These are phyloP conservation scores for Drosophila borealis DNA, from an alignment of 2,888 invertebrate species.

Conservation along the genomic window DNA sequence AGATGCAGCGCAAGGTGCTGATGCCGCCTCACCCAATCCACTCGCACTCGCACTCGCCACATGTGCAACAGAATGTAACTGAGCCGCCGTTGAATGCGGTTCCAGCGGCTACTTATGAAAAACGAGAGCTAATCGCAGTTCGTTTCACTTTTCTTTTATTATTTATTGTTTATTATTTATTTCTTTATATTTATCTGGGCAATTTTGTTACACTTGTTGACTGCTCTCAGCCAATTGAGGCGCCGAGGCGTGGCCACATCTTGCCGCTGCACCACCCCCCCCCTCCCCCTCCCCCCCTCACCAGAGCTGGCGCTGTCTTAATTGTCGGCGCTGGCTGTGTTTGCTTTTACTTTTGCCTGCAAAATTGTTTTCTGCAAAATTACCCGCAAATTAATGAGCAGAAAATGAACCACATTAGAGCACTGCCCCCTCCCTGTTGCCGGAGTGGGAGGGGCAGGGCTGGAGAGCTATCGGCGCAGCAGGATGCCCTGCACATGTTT, in stretches of 20 bases:
- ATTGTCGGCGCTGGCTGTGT: conserved; percentile 60
- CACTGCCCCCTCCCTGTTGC: conserved; percentile 23
- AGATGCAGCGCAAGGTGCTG: conserved; percentile 50
- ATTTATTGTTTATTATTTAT: conserved; percentile 65
- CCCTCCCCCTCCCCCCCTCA: conserved; percentile 7
- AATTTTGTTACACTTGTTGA: conserved; percentile 63
- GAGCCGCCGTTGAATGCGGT: conserved; percentile 25
- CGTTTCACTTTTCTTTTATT: conserved; percentile 80
- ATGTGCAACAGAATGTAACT: conserved; percentile 79
- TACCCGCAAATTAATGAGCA: conserved; percentile 76
- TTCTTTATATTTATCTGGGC: conserved; percentile 49
- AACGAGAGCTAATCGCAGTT: conserved; percentile 76
- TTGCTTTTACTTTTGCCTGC: conserved; percentile 76
- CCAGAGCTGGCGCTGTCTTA: conserved; percentile 43
- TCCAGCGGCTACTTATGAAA: conserved; percentile 61
- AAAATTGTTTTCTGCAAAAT: conserved; percentile 71
- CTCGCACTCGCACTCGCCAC: neutral
- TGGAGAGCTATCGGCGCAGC: neutral
- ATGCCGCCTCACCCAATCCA: neutral
- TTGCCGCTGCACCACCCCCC: conserved; percentile 11
- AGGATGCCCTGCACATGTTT: conserved; percentile 10
- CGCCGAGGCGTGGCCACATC: conserved; percentile 62
- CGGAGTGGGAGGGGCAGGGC: neutral
- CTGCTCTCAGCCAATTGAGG: conserved; percentile 45
- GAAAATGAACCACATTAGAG: conserved; percentile 77